These are phyloP conservation scores for Lordiphosa andalusiaca DNA, from an alignment of 2,888 invertebrate genomes.

Conservation along the genomic window DNA sequence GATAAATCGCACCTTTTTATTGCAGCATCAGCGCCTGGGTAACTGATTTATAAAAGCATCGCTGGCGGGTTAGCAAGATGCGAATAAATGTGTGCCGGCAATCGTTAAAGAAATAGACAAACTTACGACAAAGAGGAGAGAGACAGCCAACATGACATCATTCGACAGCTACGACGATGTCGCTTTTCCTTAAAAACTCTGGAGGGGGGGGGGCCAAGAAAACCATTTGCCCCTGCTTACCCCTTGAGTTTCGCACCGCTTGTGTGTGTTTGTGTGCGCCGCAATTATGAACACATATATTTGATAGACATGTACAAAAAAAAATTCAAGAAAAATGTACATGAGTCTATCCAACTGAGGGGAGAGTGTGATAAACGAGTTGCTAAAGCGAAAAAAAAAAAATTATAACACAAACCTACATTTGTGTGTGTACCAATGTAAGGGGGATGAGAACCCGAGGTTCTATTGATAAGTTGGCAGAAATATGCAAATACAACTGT, in stretches of 20 bases:
- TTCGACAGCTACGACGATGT: conserved; percentile 61
- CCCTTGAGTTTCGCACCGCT: conserved; percentile 23
- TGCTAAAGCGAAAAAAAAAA: conserved; percentile 18
- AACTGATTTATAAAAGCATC: conserved; percentile 65
- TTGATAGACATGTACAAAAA: conserved; percentile 39
- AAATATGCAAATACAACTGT: background rate
- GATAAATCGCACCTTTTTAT: conserved; percentile 76
- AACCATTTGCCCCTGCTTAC: conserved; percentile 3
- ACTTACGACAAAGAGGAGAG: conserved; percentile 7
- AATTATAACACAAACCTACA: conserved; percentile 32
- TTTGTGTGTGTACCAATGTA: conserved; percentile 10
- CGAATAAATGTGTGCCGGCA: conserved; percentile 18
- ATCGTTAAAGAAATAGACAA: conserved; percentile 41
- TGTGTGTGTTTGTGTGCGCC: conserved; percentile 22
- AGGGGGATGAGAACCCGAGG: conserved; percentile 1
- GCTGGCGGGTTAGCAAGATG: conserved; percentile 13
- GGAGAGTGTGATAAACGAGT: conserved; percentile 29
- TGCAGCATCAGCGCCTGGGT: conserved; percentile 73
- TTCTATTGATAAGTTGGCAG: conserved; percentile 10
- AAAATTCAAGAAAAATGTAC: conserved; percentile 16
- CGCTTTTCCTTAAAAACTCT: conserved; percentile 54
- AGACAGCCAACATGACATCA: conserved; percentile 62
- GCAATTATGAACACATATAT: conserved; percentile 56
- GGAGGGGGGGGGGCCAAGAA: conserved; percentile 3
- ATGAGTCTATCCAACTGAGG: conserved; percentile 6